Conservation (phyloP, 2,797 vertebrate genomes). For the Hippocampus kuda region DNA sequence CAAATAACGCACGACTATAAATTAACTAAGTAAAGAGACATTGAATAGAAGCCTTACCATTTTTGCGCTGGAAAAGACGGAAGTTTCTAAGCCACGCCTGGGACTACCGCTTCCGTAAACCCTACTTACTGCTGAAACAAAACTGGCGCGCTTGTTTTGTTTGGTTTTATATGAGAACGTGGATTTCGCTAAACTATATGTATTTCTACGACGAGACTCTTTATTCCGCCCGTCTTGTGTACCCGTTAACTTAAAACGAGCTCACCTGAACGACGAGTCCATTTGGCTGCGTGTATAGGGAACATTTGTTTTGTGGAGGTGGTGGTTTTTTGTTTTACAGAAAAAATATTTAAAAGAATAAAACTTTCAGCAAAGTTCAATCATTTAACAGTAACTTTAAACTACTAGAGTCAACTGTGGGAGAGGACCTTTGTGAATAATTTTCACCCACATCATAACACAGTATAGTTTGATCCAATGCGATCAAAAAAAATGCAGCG, state of each 20-base stretch:
- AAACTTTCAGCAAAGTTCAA: neutral
- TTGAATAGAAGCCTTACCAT: slow-evolving; percentile 61
- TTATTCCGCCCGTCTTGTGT: slow-evolving; percentile 16
- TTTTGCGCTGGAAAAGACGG: slow-evolving; percentile 67
- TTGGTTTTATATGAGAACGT: rapidly evolving
- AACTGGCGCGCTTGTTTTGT: slow-evolving; percentile 19
- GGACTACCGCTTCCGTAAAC: slow-evolving; percentile 61
- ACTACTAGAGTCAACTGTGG: neutral
- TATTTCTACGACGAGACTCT: rapidly evolving
- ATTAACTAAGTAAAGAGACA: slow-evolving; percentile 15
- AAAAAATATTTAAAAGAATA: neutral
- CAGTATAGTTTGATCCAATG: slow-evolving; percentile 38
- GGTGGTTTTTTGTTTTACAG: neutral
- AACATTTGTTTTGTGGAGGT: neutral
- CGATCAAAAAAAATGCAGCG: slow-evolving; percentile 31
- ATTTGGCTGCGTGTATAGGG: slow-evolving; percentile 13
- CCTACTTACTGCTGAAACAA: slow-evolving; percentile 32
- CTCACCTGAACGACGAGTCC: neutral
- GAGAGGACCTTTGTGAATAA: neutral
- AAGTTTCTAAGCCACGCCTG: slow-evolving; percentile 73
- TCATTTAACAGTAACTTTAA: neutral
- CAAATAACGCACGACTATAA: neutral
- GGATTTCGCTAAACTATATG: neutral
- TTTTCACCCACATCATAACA: neutral
- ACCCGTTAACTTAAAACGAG: rapidly evolving